These are phyloP conservation scores for Alosa sapidissima DNA, from an alignment of 2,797 vertebrate genomes.

Conservation along the genomic window DNA sequence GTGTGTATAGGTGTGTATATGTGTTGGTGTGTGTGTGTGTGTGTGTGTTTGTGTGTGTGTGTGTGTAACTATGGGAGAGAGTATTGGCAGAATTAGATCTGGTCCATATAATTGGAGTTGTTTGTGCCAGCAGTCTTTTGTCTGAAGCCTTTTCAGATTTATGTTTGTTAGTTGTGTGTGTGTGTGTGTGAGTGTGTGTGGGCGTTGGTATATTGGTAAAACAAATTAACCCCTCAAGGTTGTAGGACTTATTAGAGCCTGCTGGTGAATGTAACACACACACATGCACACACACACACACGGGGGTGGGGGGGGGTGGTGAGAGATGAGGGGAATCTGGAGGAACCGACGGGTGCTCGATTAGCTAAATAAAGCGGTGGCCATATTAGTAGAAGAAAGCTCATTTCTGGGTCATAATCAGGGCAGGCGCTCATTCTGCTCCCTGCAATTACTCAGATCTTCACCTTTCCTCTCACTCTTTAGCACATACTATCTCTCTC, in stretches of 20 bases:
- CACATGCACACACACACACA: slow-evolving; percentile 23
- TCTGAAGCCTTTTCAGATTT: background rate
- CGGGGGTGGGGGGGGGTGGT: too few species aligned
- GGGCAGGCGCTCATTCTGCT: background rate
- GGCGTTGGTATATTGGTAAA: background rate
- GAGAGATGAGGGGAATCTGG: too few species aligned
- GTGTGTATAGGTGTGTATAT: background rate
- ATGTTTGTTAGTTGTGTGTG: background rate
- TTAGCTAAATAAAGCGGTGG: background rate
- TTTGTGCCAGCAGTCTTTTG: background rate
- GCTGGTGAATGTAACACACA: background rate
- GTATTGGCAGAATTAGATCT: background rate
- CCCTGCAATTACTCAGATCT: background rate
- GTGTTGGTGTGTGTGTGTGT: background rate
- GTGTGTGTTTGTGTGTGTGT: background rate
- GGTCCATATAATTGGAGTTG: background rate
- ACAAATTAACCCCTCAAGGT: slow-evolving; percentile 21
- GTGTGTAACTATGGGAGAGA: background rate
- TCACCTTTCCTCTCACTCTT: background rate
- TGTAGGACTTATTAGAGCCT: background rate
- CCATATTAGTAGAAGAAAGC: background rate
- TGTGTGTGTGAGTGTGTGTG: background rate
- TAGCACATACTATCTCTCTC: background rate
- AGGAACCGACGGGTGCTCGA: background rate
- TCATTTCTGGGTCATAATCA: background rate